Base-by-base conservation (phyloP, 2,888 invertebrate species). In the Automeris io region DNA sequence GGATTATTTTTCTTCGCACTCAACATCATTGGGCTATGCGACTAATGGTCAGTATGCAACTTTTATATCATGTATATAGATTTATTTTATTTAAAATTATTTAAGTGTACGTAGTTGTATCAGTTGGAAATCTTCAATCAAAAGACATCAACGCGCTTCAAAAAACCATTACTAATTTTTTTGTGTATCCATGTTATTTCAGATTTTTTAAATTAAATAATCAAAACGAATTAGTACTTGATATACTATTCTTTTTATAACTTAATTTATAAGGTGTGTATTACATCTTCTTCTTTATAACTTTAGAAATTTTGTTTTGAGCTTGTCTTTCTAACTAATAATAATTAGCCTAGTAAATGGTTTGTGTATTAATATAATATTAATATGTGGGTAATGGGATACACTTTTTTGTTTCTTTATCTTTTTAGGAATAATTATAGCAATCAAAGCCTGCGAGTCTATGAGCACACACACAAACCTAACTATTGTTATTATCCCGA, bases 131-230 rank as follows among this genome's bases (percentile, higher is more conserved):
- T 18, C 54, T 60, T 47, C 66, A 51, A 50, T 54, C 50, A 80
- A 82, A 82, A 86, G 85, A 86, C 79, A 69, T 86, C 82, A 83
- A 86, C 85, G 85, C 80, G 82, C 69, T 51, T 57, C 61, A 51
- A 49, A 39, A 33, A 35, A 35, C 39, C 35, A 40, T 41, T 39
- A 35, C 29, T 22, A 36, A 29, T 19, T 21, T 16, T 22, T 22
- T 1, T n/a, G 13, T 13, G 4, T n/a, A 33, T n/a, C 6, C 16
- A n/a, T n/a, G 21, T 34, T 22, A 8, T 39, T 33, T 39, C 25
- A 16, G 9, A 12, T 35, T 36, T 33, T n/a, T 24, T 32, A 13
- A 19, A 11, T 2, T 40, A 40, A n/a, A 19, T 12, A 13, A 19
- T 12, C n/a, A n/a, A n/a, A n/a, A n/a, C n/a, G n/a, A n/a, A n/a